These are phyloP conservation scores for Subanguina moxae DNA, from an alignment of 1,140 invertebrate species.

Conservation along the genomic window DNA sequence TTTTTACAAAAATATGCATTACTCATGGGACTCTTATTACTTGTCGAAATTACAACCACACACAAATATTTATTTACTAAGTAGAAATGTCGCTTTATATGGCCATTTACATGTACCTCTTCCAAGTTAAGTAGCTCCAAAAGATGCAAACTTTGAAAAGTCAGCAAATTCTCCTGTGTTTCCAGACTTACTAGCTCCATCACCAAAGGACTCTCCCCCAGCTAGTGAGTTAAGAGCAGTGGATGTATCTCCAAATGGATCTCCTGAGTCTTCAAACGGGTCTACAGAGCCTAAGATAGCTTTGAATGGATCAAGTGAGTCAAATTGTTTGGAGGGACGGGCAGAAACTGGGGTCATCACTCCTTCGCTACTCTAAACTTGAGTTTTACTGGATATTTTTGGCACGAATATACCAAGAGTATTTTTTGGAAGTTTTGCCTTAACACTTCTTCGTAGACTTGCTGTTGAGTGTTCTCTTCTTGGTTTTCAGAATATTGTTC, in stretches of 20 bases:
- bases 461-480: background rate
- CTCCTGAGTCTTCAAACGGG: background rate
- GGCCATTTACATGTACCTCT: no score
- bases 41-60: no score
- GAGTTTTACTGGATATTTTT: slow-evolving; percentile 1
- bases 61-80: no score
- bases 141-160: slow-evolving; percentile 21
- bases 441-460: background rate
- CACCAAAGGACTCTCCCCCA: slow-evolving; percentile 11
- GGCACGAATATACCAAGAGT: background rate
- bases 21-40: no score
- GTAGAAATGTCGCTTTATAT: no score
- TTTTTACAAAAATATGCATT: no score
- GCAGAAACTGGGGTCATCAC: background rate
- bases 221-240: background rate
- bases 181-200: background rate
- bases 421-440: background rate
- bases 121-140: background rate
- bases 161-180: slow-evolving; percentile 10
- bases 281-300: background rate
- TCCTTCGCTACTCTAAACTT: background rate
- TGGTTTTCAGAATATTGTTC: background rate
- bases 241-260: background rate
- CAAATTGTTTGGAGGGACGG: background rate
- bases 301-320: slow-evolving; percentile 3